Conservation (phyloP, 2,888 invertebrate species). For the Linyphia triangularis region DNA sequence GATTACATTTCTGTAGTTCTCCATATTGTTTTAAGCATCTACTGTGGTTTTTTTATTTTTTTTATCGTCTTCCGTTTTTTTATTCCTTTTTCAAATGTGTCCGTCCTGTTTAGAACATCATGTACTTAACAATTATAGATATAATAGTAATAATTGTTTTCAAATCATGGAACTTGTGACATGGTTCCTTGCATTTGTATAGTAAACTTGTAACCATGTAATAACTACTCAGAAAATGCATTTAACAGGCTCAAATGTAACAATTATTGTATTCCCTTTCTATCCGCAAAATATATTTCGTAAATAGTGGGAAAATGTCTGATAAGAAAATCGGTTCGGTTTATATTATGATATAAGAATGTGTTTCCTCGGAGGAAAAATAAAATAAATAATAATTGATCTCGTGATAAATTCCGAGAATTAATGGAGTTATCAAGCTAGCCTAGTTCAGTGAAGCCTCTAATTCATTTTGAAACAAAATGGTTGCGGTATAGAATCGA, state of each 20-base stretch:
- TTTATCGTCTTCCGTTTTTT: no score
- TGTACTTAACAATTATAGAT: no score
- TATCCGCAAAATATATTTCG: neutral
- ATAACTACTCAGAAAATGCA: no score
- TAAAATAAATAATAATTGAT: constrained; percentile 37
- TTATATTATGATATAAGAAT: constrained; percentile 23
- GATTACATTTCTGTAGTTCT: no score
- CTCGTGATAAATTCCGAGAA: constrained; percentile 40
- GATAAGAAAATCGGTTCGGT: neutral
- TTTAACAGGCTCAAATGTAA: neutral
- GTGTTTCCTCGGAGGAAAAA: constrained; percentile 35
- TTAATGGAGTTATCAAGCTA: constrained; percentile 60
- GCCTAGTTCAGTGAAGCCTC: constrained; percentile 42
- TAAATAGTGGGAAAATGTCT: neutral
- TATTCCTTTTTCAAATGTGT: no score
- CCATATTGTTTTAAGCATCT: no score
- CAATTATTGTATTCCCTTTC: neutral
- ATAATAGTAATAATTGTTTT: no score
- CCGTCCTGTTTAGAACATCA: no score
- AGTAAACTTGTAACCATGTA: no score
- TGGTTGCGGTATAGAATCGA: constrained; percentile 38
- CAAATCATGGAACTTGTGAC: no score
- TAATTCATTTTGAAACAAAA: constrained; percentile 57
- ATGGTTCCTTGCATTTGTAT: no score
- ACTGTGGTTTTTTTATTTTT: no score